phyloP scores from a whole-genome alignment of 2,797 vertebrate genomes.

The Artibeus jamaicensis region DNA sequence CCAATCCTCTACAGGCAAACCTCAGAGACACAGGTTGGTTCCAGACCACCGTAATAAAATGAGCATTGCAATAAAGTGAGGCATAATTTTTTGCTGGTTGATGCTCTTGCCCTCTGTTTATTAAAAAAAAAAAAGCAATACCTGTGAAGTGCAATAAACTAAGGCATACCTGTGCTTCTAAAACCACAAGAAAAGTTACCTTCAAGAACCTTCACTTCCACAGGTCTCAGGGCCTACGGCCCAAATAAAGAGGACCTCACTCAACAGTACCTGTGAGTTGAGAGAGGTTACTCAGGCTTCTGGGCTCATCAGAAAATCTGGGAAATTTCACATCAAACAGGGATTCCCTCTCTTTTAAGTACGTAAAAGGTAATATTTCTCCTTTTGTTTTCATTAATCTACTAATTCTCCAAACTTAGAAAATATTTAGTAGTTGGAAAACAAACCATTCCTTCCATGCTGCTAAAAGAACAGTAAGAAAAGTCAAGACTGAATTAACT shows the following conservation, averaged over 20 bases:
- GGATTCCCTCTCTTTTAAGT: neutral
- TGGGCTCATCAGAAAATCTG: neutral
- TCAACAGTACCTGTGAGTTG: neutral
- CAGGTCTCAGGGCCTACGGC: neutral
- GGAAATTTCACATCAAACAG: neutral
- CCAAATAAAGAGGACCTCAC: neutral
- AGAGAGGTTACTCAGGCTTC: neutral
- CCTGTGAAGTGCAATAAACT: neutral
- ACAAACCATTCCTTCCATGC: neutral
- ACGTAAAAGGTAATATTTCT: neutral
- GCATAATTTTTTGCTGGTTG: neutral
- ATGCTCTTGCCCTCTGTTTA: neutral
- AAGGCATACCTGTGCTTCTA: neutral
- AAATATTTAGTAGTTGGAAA: neutral
- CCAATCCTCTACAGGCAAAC: neutral
- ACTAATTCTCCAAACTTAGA: neutral
- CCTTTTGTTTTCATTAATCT: neutral
- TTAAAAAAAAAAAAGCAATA: neutral
- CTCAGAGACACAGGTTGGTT: neutral
- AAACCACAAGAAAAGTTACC: too few relatives aligned
- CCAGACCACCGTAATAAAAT: neutral
- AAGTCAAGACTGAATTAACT: neutral
- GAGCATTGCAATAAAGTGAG: neutral
- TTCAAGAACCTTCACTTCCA: neutral
- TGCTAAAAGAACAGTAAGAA: neutral